Evolutionary conservation across 2,888 invertebrate genomes (phyloP), one percentile per base, ranked within the genome.

Genomic region (Spodoptera littoralis): DNA sequence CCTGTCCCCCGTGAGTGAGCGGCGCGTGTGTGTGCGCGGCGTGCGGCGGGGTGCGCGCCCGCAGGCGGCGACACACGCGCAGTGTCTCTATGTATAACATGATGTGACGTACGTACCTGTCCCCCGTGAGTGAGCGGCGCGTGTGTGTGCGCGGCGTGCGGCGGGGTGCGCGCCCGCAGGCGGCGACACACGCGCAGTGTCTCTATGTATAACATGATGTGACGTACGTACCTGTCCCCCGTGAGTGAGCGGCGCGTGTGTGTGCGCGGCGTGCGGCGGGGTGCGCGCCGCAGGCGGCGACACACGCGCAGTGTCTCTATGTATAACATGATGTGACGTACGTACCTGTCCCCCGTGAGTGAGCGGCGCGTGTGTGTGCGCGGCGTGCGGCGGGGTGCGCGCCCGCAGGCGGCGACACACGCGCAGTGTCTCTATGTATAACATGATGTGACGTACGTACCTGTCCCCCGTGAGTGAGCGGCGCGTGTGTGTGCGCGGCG

Each of bases 351-450:
- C 68, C 0, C 69, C 69, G 3, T 69, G 69, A 3, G 69, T 48
- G 13, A 70, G 64, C 3, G 69, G 69, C 42, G 11, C 30, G 11
- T 63, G 61, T 24, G 67, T 36, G 0, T 24, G 0, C 6, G 9
- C n/a, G 2, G 46, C 0, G 45, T 47, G 98, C 96, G 68, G 97
- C 11, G 98, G 97, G 5, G 98, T 97, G 62, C 98, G 95, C 54
- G 97, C 96, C 57, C 99, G 96, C 78, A 99, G 95, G 81, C 97
- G 97, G 1, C 99, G 96, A 81, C 98, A 98, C 67, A 98, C 94
- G 44, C 99, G 96, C 85, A 99, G 94, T 70, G 97, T 96, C 69
- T 93, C 95, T 53, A 99, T 92, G n/a, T n/a, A n/a, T 18, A 18
- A 18, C 18, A 18, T 18, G 18, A 18, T 18, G 18, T 18, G 18